Percentiles rank a stretch among this genome's conserved stretches.
Evolutionary conservation across 2,888 invertebrate species (phyloP).

Genomic region (Spialia ferax): DNA sequence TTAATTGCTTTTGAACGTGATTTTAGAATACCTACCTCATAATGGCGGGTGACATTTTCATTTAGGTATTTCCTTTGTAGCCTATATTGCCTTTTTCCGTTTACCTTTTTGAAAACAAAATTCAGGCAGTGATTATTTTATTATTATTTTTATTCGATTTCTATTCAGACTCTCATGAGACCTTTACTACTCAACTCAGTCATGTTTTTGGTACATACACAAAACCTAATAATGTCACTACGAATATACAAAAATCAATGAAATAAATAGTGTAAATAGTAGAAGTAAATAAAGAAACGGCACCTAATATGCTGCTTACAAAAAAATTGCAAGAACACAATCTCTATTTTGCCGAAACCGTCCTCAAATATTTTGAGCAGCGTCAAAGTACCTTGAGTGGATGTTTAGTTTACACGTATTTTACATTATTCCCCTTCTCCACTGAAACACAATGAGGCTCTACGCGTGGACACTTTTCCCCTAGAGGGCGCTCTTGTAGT

Average conservation of each 20-base stretch:
- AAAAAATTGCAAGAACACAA: not conserved
- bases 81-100: too few relatives aligned
- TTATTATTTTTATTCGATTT: too few relatives aligned
- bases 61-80: not conserved
- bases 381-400: slow-evolving; percentile 17
- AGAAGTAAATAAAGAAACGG: too few relatives aligned
- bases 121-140: too few relatives aligned
- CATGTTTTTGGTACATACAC: too few relatives aligned
- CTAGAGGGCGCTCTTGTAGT: slow-evolving; percentile 72
- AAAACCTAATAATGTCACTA: too few relatives aligned
- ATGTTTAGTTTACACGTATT: slow-evolving; percentile 52
- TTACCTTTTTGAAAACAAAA: too few relatives aligned
- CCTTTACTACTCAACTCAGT: too few relatives aligned
- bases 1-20: slow-evolving; percentile 16
- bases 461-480: slow-evolving; percentile 67
- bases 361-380: slow-evolving; percentile 14
- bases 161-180: too few relatives aligned
- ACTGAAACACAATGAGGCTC: slow-evolving; percentile 64
- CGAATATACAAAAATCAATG: too few relatives aligned
- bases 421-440: slow-evolving; percentile 56
- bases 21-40: slow-evolving; percentile 3
- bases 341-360: not conserved
- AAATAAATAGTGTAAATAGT: too few relatives aligned
- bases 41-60: slow-evolving; percentile 2
- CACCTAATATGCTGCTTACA: too few relatives aligned